A percentile compares a stretch with the other conserved stretches of the same genome.
These are phyloP conservation scores for Meriones unguiculatus DNA, from an alignment of 2,113 vertebrate genomes.

Conservation along the genomic window DNA sequence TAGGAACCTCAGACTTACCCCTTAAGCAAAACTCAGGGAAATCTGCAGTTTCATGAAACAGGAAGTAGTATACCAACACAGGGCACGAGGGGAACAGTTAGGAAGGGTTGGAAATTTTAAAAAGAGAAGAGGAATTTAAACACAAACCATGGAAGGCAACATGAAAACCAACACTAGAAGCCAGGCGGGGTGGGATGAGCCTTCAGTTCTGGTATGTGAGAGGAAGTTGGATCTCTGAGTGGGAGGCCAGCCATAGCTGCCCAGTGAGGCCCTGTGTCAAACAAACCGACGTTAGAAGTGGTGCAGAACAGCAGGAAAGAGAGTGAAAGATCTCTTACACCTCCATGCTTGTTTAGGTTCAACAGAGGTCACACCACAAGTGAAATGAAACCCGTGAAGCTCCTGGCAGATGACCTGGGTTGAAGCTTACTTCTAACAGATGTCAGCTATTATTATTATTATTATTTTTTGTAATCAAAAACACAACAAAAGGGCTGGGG, in stretches of 20 bases:
- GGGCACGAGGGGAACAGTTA: not conserved
- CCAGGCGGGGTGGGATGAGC: not conserved
- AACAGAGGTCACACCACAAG: not conserved
- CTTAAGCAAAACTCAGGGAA: constrained; percentile 58
- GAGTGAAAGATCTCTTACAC: not conserved
- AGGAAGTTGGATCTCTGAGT: not conserved
- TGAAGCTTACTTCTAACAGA: constrained; percentile 8
- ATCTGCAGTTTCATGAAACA: not conserved
- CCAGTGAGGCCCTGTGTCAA: not conserved
- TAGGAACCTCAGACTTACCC: not conserved
- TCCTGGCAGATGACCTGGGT: not conserved
- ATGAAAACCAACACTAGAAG: not conserved
- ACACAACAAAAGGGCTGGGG: not conserved
- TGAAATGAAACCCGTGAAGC: not conserved
- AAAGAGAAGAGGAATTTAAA: constrained; percentile 13
- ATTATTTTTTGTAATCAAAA: constrained; percentile 16
- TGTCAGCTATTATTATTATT: not conserved
- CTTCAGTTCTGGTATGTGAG: not conserved
- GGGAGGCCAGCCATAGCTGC: not conserved
- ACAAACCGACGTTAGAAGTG: not conserved
- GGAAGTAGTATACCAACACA: not conserved
- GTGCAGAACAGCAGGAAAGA: not conserved
- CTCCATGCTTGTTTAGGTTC: not conserved
- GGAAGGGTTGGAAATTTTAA: not conserved
- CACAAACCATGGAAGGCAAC: constrained; percentile 1